Evolutionary conservation across 2,888 invertebrate species (phyloP), one percentile per base, ranked within the genome.

Genomic region (Furcula furcula): DNA sequence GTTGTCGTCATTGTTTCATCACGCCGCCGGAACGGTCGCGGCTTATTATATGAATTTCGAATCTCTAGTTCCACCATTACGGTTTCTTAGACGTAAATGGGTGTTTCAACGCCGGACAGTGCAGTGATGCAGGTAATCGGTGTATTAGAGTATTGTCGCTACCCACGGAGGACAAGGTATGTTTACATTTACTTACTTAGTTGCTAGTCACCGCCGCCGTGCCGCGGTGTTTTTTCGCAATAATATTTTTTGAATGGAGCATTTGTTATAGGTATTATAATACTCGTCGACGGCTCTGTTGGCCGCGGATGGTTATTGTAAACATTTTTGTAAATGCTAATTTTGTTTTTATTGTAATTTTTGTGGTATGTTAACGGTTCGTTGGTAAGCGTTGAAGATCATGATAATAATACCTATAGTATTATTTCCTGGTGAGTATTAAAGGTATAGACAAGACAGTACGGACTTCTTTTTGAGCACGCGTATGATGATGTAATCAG

Each of bases 1-100:
- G 49, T 38, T 38, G 43, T 49, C 43, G 44, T 46, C 48, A 37
- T 32, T 21, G 28, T 35, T 22, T 41, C 25, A n/a, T 31, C 34
- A 34, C 29, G 21, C 20, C 23, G 22, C 15, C 21, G 25, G 26
- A 5, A 7, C 23, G 14, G 12, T 25, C 26, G 13, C 12, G 3
- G 13, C 13, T 7, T 1, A 26, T 26, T 26, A 14, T n/a, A n/a
- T 12, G 4, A 26, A 14, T 15, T 26, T 13, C 26, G 26, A 14
- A 25, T 6, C 1, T 25, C 13, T 6, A 7, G 7, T 22, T 2
- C 4, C 16, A 11, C 11, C 6, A 20, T 20, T 16, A 7, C 20
- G 20, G 20, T 6, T 20, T 4, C 7, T 20, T 7, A 7, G 20
- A 20, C n/a, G n/a, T n/a, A n/a, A n/a, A n/a, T n/a, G n/a, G n/a